Conservation (phyloP, 1,140 invertebrate genomes). For the Copidosoma floridanum region DNA sequence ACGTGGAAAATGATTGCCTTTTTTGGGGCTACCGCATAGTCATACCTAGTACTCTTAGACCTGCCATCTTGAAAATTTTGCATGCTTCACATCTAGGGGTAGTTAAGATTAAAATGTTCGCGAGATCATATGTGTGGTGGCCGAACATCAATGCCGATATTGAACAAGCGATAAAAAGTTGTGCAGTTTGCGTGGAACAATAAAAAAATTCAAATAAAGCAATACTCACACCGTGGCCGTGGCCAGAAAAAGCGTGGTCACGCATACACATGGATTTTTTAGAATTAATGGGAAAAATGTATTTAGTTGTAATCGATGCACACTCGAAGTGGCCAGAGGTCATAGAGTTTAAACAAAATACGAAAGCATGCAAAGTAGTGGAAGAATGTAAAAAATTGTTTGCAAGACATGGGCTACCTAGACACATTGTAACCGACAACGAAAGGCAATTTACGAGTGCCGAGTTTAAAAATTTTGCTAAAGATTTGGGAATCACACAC, state of each 20-base stretch:
- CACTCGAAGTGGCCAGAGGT: neutral
- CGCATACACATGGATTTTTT: too few species aligned
- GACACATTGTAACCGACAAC: neutral
- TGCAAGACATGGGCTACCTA: neutral
- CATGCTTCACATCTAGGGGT: slow-evolving; percentile 29
- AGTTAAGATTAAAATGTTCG: slow-evolving; percentile 16
- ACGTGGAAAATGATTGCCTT: slow-evolving; percentile 28
- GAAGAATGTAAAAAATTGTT: too few species aligned
- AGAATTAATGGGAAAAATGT: neutral
- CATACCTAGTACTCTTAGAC: slow-evolving; percentile 41
- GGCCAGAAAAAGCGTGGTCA: slow-evolving; percentile 36
- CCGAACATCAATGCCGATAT: too few species aligned
- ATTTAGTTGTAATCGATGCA: neutral
- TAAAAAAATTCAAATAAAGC: too few species aligned
- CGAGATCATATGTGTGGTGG: slow-evolving; percentile 52
- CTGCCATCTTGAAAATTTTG: slow-evolving; percentile 33
- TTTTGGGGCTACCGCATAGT: slow-evolving; percentile 40
- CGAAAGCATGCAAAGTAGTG: too few species aligned
- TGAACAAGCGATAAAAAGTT: too few species aligned
- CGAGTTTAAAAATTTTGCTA: slow-evolving; percentile 30
- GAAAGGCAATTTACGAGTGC: slow-evolving; percentile 10
- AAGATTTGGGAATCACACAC: slow-evolving; percentile 34
- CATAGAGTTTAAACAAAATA: too few species aligned
- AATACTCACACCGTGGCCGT: neutral
- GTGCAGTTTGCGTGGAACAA: too few species aligned